Conservation (phyloP, 2,888 invertebrate species). For the Emmelina monodactyla region DNA sequence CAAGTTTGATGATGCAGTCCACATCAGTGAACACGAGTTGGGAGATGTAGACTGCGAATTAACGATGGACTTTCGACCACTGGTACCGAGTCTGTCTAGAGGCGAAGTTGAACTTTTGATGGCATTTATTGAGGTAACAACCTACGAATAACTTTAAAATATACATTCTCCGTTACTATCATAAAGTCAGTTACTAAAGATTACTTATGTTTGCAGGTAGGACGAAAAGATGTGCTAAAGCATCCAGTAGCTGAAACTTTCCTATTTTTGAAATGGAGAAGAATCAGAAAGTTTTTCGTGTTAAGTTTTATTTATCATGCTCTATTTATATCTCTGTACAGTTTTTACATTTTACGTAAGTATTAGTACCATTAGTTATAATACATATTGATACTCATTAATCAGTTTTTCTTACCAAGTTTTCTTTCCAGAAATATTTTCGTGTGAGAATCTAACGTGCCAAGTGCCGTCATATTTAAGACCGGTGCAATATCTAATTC, state of each 20-base stretch:
- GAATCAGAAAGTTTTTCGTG: conserved; percentile 83
- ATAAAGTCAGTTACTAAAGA: too few relatives aligned
- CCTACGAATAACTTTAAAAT: conserved; percentile 1
- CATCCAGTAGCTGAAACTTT: conserved; percentile 89
- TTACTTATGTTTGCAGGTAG: conserved; percentile 69
- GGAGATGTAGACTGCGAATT: conserved; percentile 88
- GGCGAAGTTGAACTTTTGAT: conserved; percentile 76
- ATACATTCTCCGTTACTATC: too few relatives aligned
- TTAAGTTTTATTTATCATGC: conserved; percentile 81
- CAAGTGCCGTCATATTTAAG: conserved; percentile 41
- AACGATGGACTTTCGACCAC: conserved; percentile 63
- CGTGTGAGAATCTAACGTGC: conserved; percentile 52
- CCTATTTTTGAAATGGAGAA: conserved; percentile 82
- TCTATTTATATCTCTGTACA: conserved; percentile 77
- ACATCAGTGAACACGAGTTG: conserved; percentile 82
- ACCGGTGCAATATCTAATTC: conserved; percentile 67
- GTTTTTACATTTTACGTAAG: conserved; percentile 73
- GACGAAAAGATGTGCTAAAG: conserved; percentile 78
- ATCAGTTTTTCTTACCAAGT: too few relatives aligned
- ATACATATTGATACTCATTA: neutral
- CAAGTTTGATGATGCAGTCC: conserved; percentile 78
- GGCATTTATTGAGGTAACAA: conserved; percentile 75
- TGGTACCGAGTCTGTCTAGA: conserved; percentile 68
- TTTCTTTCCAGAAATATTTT: conserved; percentile 58
- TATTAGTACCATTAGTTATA: conserved; percentile 18